phyloP scores from a whole-genome alignment of 2,113 vertebrate genomes.

The Mesoclemmys tuberculata region DNA sequence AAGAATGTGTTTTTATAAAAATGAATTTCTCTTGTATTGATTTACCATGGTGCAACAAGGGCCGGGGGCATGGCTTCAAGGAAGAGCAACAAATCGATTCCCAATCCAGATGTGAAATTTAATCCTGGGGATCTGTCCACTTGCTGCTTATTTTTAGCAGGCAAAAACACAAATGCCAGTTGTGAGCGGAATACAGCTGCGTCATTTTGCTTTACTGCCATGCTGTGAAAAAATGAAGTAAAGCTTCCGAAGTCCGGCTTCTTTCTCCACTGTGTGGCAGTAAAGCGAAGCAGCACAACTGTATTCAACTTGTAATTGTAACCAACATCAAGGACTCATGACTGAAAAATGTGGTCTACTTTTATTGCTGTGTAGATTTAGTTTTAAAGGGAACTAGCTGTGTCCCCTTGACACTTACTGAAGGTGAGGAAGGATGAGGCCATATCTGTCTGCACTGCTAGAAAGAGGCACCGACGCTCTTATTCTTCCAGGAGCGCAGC shows the following conservation, averaged over 20 bases:
- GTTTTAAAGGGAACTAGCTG: neutral
- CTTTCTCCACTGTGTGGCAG: slow-evolving; percentile 39
- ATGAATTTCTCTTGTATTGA: slow-evolving; percentile 63
- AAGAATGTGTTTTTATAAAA: slow-evolving; percentile 51
- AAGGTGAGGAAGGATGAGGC: neutral
- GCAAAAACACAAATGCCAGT: neutral
- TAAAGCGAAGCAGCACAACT: slow-evolving; percentile 16
- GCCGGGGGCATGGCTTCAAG: slow-evolving; percentile 7
- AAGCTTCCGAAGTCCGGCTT: neutral
- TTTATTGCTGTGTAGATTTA: neutral
- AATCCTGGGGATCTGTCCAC: neutral
- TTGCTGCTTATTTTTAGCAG: neutral
- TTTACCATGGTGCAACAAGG: neutral
- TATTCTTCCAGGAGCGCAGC: neutral
- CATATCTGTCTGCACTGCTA: neutral
- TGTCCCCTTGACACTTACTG: neutral
- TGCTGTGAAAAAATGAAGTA: slow-evolving; percentile 28
- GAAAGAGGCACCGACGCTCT: neutral
- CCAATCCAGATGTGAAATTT: neutral
- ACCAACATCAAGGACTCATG: neutral
- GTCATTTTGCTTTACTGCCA: slow-evolving; percentile 16
- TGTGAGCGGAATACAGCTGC: neutral
- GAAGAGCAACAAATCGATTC: slow-evolving; percentile 60
- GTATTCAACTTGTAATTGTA: neutral
- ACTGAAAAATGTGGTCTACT: neutral